A percentile compares a stretch with the other conserved stretches of the same genome.
These are phyloP conservation scores for Luscinia megarhynchos DNA, from an alignment of 2,797 vertebrate species.

Conservation along the genomic window DNA sequence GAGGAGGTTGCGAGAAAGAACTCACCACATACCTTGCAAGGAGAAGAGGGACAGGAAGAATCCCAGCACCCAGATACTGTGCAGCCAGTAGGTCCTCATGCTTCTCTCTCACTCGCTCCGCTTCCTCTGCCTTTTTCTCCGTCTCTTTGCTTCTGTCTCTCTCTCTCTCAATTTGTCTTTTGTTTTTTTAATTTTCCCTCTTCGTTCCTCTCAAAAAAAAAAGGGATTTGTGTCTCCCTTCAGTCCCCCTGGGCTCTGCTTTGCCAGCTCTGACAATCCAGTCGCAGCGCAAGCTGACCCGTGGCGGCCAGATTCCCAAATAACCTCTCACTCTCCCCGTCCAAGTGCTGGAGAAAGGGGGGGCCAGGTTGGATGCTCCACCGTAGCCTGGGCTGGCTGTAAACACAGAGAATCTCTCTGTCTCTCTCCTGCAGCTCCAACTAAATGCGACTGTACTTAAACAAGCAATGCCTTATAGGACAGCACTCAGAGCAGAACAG, in stretches of 20 bases:
- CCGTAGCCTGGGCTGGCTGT: conserved; percentile 58
- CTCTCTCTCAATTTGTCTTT: conserved; percentile 31
- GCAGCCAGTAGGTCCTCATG: conserved; percentile 87
- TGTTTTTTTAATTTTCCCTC: not conserved
- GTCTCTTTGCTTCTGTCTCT: conserved; percentile 48
- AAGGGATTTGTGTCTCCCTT: conserved; percentile 57
- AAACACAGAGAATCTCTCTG: conserved; percentile 73
- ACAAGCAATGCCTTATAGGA: conserved; percentile 86
- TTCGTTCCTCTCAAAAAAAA: conserved; percentile 46
- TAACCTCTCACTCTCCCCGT: conserved; percentile 56
- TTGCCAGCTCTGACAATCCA: conserved; percentile 69
- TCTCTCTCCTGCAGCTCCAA: conserved; percentile 84
- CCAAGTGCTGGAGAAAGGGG: conserved; percentile 57
- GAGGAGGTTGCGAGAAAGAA: conserved; percentile 6
- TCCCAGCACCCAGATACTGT: conserved; percentile 86
- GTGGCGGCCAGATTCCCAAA: conserved; percentile 59
- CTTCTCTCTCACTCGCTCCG: conserved; percentile 67
- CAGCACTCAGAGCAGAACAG: conserved; percentile 73
- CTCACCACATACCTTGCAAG: conserved; percentile 80
- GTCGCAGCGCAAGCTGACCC: conserved; percentile 60
- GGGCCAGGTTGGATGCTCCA: conserved; percentile 55
- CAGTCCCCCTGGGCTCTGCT: conserved; percentile 69
- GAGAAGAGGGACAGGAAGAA: conserved; percentile 85
- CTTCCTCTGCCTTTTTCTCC: conserved; percentile 66
- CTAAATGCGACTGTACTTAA: conserved; percentile 87